phyloP scores from a whole-genome alignment of 2,113 vertebrate genomes.

The Pardalotus punctatus region DNA sequence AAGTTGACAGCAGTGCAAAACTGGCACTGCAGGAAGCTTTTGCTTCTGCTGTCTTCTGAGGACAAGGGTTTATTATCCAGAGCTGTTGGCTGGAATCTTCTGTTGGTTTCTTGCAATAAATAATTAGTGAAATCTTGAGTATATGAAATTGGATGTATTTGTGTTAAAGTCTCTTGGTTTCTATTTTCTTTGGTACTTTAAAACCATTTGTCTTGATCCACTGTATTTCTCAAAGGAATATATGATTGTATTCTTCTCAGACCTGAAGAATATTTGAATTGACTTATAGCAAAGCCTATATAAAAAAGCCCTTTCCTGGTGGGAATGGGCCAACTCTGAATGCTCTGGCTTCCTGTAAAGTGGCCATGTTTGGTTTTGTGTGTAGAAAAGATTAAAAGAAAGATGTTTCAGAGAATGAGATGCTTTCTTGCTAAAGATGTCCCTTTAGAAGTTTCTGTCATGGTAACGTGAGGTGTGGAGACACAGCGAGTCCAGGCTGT shows the following conservation, averaged over 20 bases:
- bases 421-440: constrained; percentile 14
- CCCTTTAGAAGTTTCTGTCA: neutral
- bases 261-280: neutral
- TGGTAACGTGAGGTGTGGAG: neutral
- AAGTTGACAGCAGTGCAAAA: neutral
- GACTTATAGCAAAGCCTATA: neutral
- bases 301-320: neutral
- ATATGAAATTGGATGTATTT: neutral
- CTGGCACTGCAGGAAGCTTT: neutral
- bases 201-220: neutral
- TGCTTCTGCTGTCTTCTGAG: neutral
- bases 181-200: neutral
- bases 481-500: neutral
- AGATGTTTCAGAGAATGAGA: neutral
- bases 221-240: neutral
- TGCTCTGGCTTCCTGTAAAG: neutral
- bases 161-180: neutral
- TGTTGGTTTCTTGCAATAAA: neutral
- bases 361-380: neutral
- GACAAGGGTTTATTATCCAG: neutral
- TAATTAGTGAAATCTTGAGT: neutral
- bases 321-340: neutral
- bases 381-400: constrained; percentile 18
- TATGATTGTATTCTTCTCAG: neutral
- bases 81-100: neutral